Evolutionary conservation across 2,888 invertebrate genomes (phyloP), one percentile per base, ranked within the genome.

Genomic region (Apotomis turbidana): DNA sequence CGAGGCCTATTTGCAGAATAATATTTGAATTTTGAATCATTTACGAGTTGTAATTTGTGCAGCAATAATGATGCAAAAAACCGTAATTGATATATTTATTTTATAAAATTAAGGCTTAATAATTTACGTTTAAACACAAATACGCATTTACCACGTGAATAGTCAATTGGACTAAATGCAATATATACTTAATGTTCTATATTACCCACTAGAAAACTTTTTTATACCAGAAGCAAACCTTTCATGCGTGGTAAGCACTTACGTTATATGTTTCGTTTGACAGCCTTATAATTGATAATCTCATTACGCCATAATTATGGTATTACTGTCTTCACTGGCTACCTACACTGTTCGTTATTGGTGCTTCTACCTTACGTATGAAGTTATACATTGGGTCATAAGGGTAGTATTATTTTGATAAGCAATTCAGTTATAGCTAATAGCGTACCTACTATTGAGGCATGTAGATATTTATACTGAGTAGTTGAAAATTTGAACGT

Each of bases 191-290:
- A 49, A 49, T 49, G 49, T 49, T 49, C 41, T 8, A 13, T 58
- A 58, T 58, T 58, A n/a, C 41, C 8, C 10, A 46, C 15, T 38
- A 46, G 15, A 15, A 41, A 41, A 41, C 15, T 36, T 62, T 27
- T 62, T 62, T 44, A 44, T 15, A n/a, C 44, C 59, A 27, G 44
- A 15, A 44, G 46, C 27, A 27, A 27, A 41, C n/a, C 8, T 44
- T 55, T 54, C 27, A 55, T 66, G 64, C 55, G 55, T 55, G 55
- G 54, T 27, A 46, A 44, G 27, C 64, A 64, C 55, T 66, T 66
- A 55, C 64, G 64, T 41, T 66, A 66, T 51, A 62, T 46, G 44
- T 66, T 66, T 66, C 55, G n/a, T 55, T 55, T 66, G 64, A 55
- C 64, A 57, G 64, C 9, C 55, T 46, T 62, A 36, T 51, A 55